Percentiles rank a stretch among this genome's conserved stretches.
These are phyloP conservation scores for Catharus ustulatus DNA, from an alignment of 2,797 vertebrate genomes.

Conservation along the genomic window DNA sequence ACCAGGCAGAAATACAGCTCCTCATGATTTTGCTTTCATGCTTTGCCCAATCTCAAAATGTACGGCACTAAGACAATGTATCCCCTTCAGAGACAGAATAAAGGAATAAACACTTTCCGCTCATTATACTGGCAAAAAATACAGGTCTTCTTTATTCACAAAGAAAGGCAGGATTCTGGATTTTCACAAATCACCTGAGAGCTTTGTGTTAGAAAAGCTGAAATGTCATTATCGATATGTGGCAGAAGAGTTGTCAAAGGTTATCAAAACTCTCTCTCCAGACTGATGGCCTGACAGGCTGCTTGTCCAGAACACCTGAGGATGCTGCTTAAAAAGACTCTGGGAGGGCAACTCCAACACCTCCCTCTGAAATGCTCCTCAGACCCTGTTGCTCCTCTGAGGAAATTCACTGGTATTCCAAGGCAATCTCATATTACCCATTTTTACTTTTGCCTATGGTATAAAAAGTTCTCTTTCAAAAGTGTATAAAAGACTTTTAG, in stretches of 20 bases:
- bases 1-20: neutral
- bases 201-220: neutral
- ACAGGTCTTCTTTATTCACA: neutral
- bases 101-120: neutral
- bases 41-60: constrained; percentile 1
- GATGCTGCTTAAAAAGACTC: neutral
- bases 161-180: neutral
- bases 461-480: neutral
- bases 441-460: neutral
- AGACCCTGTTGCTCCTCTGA: neutral
- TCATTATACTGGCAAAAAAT: neutral
- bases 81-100: neutral
- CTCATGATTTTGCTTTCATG: constrained; percentile 34
- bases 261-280: neutral
- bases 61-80: neutral
- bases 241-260: neutral
- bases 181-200: neutral
- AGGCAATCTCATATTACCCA: neutral
- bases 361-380: neutral
- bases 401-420: neutral
- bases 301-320: neutral
- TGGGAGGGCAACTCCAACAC: neutral
- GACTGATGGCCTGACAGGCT: neutral
- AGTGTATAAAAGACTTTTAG: neutral
- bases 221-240: neutral